Evolutionary conservation across 2,113 vertebrate species (phyloP).

Genomic region (Sphaerodactylus townsendi): DNA sequence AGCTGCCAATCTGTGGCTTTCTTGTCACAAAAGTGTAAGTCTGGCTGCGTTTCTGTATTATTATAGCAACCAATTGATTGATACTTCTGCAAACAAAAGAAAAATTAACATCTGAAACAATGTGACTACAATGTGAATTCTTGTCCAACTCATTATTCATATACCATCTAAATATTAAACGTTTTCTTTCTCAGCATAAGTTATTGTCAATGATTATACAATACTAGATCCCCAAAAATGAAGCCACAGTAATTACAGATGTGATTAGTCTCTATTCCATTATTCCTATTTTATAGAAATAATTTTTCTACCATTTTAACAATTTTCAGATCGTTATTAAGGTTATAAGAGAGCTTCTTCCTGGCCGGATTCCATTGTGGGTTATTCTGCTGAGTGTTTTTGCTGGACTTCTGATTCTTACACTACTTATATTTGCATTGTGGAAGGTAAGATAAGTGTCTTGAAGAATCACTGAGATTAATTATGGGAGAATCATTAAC

Average conservation of each 20-base stretch:
- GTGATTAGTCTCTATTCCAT: background rate
- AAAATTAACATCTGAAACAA: background rate
- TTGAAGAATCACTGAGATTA: background rate
- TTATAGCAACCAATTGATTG: background rate
- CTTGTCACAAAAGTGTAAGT: background rate
- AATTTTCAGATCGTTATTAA: conserved; percentile 85
- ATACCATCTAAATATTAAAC: too few species aligned
- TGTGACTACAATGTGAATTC: too few species aligned
- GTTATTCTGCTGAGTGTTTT: conserved; percentile 93
- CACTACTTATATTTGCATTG: conserved; percentile 89
- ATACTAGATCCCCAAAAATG: background rate
- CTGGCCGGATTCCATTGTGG: conserved; percentile 88
- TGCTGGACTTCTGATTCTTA: conserved; percentile 88
- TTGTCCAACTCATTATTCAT: too few species aligned
- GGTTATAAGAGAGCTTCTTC: conserved; percentile 84
- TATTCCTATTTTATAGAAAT: background rate
- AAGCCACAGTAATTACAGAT: background rate
- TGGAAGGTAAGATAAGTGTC: conserved; percentile 87
- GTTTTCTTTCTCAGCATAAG: too few species aligned
- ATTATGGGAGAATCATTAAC: background rate
- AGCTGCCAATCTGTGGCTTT: background rate
- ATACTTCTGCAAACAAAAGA: background rate
- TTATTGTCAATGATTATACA: background rate
- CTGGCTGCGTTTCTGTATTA: background rate
- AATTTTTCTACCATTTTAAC: conserved; percentile 7